phyloP scores from a whole-genome alignment of 2,797 vertebrate species.

The Pseudomugil gertrudae region DNA sequence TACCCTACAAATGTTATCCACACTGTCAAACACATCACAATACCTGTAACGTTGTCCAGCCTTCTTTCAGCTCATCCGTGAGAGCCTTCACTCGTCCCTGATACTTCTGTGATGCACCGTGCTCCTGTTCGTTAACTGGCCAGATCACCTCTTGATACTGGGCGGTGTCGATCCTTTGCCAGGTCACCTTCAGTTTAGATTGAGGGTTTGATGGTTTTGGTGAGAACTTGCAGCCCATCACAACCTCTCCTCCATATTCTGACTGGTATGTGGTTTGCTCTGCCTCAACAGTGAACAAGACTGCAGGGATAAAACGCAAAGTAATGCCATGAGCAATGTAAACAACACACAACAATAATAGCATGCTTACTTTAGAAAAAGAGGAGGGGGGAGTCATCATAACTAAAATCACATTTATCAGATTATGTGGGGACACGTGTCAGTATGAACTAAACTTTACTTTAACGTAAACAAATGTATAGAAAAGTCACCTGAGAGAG shows the following conservation, averaged over 20 bases:
- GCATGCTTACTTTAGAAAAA: neutral
- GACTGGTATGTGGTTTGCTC: slow-evolving; percentile 71
- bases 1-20: neutral
- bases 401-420: no score
- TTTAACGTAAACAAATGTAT: slow-evolving; percentile 3
- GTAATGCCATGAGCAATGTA: neutral
- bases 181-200: slow-evolving; percentile 78
- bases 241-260: slow-evolving; percentile 79
- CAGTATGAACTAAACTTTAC: neutral
- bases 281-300: slow-evolving; percentile 85
- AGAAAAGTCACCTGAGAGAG: slow-evolving; percentile 60
- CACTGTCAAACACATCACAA: neutral
- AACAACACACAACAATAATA: neutral
- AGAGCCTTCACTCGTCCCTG: slow-evolving; percentile 76
- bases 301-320: slow-evolving; percentile 64
- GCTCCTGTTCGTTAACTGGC: slow-evolving; percentile 68
- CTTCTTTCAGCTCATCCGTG: slow-evolving; percentile 78
- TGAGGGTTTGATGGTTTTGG: slow-evolving; percentile 45
- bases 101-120: slow-evolving; percentile 67
- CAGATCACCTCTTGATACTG: slow-evolving; percentile 68
- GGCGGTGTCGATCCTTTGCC: slow-evolving; percentile 55
- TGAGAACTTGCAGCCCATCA: slow-evolving; percentile 89
- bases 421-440: neutral
- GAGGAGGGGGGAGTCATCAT: no score
- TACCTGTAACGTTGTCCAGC: slow-evolving; percentile 84